Conservation (phyloP, 2,888 invertebrate genomes). For the Pandemis heparana region DNA sequence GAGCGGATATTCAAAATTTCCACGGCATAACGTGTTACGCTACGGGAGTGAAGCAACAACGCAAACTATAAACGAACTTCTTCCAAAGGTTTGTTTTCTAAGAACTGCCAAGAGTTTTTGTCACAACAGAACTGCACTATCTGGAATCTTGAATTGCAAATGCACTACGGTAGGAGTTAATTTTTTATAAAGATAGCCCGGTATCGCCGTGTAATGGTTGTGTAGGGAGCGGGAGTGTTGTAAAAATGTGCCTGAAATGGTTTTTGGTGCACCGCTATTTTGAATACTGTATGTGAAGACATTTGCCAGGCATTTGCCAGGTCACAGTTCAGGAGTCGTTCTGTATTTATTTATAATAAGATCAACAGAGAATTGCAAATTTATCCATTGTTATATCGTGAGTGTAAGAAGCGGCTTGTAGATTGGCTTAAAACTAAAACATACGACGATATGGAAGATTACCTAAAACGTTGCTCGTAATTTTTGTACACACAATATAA, state of each 20-base stretch:
- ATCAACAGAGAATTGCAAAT: too few relatives aligned
- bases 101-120: conserved; percentile 33
- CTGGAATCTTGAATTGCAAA: conserved; percentile 71
- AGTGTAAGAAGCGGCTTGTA: too few relatives aligned
- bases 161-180: conserved; percentile 46
- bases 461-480: too few relatives aligned
- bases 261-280: background rate
- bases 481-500: too few relatives aligned
- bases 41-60: background rate
- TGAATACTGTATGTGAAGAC: background rate
- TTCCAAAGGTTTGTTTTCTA: background rate
- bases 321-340: too few relatives aligned
- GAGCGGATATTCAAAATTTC: too few relatives aligned
- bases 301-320: too few relatives aligned
- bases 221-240: conserved; percentile 11
- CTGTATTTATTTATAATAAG: too few relatives aligned
- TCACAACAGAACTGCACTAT: conserved; percentile 21
- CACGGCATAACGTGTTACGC: too few relatives aligned
- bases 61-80: background rate
- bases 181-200: conserved; percentile 38
- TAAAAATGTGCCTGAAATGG: conserved; percentile 12
- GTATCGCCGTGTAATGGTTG: conserved; percentile 26
- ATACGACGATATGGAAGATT: too few relatives aligned
- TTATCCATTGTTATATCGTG: too few relatives aligned
- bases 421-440: too few relatives aligned